These are phyloP conservation scores for Raphicerus campestris DNA, from an alignment of 2,113 vertebrate species.

Conservation along the genomic window DNA sequence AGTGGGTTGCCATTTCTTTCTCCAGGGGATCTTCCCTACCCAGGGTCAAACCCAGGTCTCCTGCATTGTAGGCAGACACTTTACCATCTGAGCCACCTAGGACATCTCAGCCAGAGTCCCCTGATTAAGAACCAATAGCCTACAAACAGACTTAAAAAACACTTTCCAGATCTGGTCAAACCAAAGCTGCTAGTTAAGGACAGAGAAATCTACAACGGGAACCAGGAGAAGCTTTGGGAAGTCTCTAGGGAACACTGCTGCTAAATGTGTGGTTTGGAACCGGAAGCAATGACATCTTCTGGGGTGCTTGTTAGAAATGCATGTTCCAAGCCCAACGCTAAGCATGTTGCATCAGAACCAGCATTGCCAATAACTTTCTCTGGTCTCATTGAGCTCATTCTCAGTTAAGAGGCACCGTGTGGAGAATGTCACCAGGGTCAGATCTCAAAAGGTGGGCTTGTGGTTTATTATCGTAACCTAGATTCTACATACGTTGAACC, in stretches of 20 bases:
- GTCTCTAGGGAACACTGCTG: not conserved
- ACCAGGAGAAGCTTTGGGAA: not conserved
- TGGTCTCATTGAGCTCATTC: not conserved
- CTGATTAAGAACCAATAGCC: not conserved
- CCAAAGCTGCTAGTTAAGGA: not conserved
- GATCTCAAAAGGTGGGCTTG: not conserved
- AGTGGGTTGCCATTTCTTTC: not conserved
- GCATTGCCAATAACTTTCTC: not conserved
- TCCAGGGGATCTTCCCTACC: not conserved
- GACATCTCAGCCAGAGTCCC: not conserved
- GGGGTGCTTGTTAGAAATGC: not conserved
- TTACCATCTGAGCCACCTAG: not conserved
- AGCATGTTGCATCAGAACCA: not conserved
- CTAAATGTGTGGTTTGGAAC: not conserved
- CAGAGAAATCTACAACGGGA: not conserved
- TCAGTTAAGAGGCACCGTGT: not conserved
- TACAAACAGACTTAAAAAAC: not conserved
- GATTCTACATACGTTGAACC: accelerated
- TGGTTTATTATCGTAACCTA: not conserved
- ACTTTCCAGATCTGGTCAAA: not conserved
- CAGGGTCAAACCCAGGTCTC: not conserved
- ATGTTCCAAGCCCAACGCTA: not conserved
- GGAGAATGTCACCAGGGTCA: not conserved
- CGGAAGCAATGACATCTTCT: not conserved
- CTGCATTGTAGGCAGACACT: not conserved